Evolutionary conservation across 2,113 vertebrate genomes (phyloP).

Genomic region (Abramis brama): DNA sequence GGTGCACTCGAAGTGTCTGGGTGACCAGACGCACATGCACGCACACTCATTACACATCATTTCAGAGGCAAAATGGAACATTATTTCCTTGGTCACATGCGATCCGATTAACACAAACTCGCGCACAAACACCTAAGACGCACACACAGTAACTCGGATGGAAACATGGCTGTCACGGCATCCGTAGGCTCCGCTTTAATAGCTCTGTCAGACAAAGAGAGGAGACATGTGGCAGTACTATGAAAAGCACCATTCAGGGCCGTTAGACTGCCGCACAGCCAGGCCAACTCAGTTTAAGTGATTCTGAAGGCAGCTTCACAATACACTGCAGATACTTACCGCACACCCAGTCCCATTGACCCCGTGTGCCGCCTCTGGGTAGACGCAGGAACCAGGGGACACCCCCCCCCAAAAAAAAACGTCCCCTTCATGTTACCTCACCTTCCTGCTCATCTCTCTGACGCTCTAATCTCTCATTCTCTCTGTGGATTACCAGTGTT

Average conservation of each 20-base stretch:
- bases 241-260: slow-evolving; percentile 56
- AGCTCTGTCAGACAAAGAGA: slow-evolving; percentile 45
- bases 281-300: slow-evolving; percentile 43
- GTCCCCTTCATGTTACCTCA: not conserved
- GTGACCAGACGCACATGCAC: slow-evolving; percentile 31
- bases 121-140: slow-evolving; percentile 25
- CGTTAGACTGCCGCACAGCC: slow-evolving; percentile 26
- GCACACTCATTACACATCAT: slow-evolving; percentile 16
- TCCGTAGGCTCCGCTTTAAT: slow-evolving; percentile 40
- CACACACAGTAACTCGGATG: slow-evolving; percentile 37
- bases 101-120: slow-evolving; percentile 3
- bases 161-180: slow-evolving; percentile 42
- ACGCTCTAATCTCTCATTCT: slow-evolving; percentile 21
- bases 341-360: slow-evolving; percentile 34
- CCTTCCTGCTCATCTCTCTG: not conserved
- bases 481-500: not conserved
- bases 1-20: slow-evolving; percentile 6
- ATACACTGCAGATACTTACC: slow-evolving; percentile 35
- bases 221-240: slow-evolving; percentile 45
- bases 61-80: slow-evolving; percentile 29
- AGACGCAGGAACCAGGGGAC: slow-evolving; percentile 13
- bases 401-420: slow-evolving; percentile 9
- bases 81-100: slow-evolving; percentile 18
- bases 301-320: slow-evolving; percentile 42
- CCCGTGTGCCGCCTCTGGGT: not conserved